Evolutionary conservation across 1,140 invertebrate genomes (phyloP).

Genomic region (Drosophila takahashii): DNA sequence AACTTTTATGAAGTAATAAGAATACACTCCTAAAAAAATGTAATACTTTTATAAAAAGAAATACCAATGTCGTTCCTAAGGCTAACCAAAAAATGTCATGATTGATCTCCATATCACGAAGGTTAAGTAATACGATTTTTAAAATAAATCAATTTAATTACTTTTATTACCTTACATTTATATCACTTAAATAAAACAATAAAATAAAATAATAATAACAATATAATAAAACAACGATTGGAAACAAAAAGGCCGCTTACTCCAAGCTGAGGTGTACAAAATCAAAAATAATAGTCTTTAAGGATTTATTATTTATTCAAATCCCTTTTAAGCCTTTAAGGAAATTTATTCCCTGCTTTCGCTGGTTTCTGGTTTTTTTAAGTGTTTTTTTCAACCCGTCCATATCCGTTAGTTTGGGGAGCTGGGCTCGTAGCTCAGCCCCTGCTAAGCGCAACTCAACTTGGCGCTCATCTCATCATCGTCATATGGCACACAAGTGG

Average conservation of each 20-base stretch:
- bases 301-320: background rate
- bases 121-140: too few species aligned
- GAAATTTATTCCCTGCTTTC: background rate
- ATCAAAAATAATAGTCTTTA: background rate
- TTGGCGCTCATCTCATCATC: constrained; percentile 57
- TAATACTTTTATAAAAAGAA: background rate
- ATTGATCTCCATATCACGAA: too few species aligned
- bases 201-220: too few species aligned
- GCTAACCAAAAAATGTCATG: too few species aligned
- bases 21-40: background rate
- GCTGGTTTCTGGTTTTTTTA: background rate
- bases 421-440: constrained; percentile 25
- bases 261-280: too few species aligned
- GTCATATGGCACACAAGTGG: constrained; percentile 66
- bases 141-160: too few species aligned
- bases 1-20: background rate
- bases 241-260: too few species aligned
- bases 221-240: too few species aligned
- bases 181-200: too few species aligned
- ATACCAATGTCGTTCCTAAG: background rate
- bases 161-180: too few species aligned
- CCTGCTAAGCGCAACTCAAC: constrained; percentile 44
- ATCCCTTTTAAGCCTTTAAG: background rate
- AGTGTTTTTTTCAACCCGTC: constrained; percentile 21
- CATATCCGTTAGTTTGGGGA: constrained; percentile 43